A percentile compares a stretch with the other conserved stretches of the same genome.
Conservation (phyloP, 2,113 vertebrate species). For the Grantiella picta region DNA sequence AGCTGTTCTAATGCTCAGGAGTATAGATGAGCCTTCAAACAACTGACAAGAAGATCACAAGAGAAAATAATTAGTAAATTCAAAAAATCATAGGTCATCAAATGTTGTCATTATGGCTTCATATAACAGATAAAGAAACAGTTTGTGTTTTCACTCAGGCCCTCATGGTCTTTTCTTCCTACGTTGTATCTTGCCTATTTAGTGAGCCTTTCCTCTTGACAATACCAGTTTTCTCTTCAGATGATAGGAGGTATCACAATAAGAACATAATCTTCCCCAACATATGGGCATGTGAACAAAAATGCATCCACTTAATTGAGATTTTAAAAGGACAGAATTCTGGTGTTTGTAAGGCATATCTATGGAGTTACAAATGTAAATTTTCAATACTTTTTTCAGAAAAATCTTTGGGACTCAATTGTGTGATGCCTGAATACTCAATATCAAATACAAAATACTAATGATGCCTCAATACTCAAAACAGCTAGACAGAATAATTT, state of each 20-base stretch:
- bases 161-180: not conserved
- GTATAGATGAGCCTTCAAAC: not conserved
- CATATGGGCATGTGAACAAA: not conserved
- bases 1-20: not conserved
- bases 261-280: not conserved
- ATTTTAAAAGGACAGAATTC: not conserved
- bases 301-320: not conserved
- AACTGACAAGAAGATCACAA: not conserved
- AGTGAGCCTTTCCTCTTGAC: not conserved
- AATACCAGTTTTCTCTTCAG: not conserved
- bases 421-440: not conserved
- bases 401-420: not conserved
- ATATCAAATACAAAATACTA: not conserved
- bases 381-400: not conserved
- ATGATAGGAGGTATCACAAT: not conserved
- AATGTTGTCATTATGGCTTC: not conserved
- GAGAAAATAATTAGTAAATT: not conserved
- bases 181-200: not conserved
- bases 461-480: not conserved
- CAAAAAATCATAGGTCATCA: fast-evolving
- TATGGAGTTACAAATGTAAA: not conserved
- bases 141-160: not conserved
- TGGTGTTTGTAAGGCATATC: not conserved
- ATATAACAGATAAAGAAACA: not conserved
- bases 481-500: not conserved